These are phyloP conservation scores for Alosa sapidissima DNA, from an alignment of 2,797 vertebrate genomes.

Conservation along the genomic window DNA sequence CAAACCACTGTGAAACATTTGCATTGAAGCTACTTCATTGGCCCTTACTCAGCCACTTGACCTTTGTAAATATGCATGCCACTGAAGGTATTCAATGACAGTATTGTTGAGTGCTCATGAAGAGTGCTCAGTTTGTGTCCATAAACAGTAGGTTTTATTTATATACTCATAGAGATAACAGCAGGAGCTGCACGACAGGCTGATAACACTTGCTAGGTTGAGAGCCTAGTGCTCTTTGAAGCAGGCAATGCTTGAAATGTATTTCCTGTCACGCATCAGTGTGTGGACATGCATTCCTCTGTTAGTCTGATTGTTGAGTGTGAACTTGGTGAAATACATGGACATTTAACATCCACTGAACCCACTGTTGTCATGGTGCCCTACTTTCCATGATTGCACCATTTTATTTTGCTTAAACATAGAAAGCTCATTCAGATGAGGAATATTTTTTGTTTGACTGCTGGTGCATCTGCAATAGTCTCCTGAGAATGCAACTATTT, in stretches of 20 bases:
- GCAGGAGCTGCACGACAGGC: constrained; percentile 35
- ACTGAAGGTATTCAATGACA: not conserved
- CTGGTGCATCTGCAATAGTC: constrained; percentile 2
- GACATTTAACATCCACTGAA: not conserved
- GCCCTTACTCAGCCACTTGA: not conserved
- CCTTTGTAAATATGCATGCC: not conserved
- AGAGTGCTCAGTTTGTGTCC: constrained; percentile 8
- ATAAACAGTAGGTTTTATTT: constrained; percentile 43
- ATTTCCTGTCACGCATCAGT: not conserved
- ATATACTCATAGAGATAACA: constrained; percentile 37
- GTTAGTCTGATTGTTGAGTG: not conserved
- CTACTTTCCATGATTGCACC: not conserved
- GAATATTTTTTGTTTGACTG: not conserved
- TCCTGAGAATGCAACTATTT: constrained; percentile 29
- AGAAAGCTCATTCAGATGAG: not conserved
- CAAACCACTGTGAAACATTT: not conserved
- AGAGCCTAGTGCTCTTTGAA: not conserved
- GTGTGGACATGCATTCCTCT: not conserved
- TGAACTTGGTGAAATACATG: not conserved
- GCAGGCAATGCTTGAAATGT: not conserved
- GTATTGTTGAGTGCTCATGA: not conserved
- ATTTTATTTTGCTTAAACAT: constrained; percentile 2
- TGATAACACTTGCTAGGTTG: constrained; percentile 25
- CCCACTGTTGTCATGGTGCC: not conserved
- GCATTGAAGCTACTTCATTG: not conserved